A percentile compares a stretch with the other conserved stretches of the same genome.
Conservation (phyloP, 2,113 vertebrate genomes). For the Crotalus tigris region DNA sequence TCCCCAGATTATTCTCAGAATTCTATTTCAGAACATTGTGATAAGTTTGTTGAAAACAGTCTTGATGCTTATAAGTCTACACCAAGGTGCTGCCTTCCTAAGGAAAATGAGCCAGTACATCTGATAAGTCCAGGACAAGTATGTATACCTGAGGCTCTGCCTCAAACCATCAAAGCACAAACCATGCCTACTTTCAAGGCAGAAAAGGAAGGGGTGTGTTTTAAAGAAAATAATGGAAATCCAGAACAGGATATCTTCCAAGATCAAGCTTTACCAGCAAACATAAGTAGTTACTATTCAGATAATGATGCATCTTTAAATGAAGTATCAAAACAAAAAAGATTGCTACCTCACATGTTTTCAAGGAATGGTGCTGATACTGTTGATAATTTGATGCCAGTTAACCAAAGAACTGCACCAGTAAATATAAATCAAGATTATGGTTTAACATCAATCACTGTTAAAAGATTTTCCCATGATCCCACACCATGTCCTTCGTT, state of each 20-base stretch:
- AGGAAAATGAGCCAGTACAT: constrained; percentile 19
- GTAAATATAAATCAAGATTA: neutral
- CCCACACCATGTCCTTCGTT: constrained; percentile 14
- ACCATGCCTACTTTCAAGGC: neutral
- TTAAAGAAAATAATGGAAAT: constrained; percentile 31
- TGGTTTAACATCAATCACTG: neutral
- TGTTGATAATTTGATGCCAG: neutral
- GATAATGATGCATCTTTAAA: constrained; percentile 28
- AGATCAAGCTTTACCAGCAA: constrained; percentile 38
- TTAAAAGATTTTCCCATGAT: constrained; percentile 7
- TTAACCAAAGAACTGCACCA: constrained; percentile 24
- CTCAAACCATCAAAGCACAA: neutral
- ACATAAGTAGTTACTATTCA: constrained; percentile 23
- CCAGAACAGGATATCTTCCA: constrained; percentile 35
- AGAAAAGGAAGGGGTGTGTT: neutral
- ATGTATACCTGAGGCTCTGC: neutral
- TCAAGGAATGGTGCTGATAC: constrained; percentile 26
- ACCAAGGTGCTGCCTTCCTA: neutral
- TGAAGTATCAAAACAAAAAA: constrained; percentile 48
- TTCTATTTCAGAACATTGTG: constrained; percentile 22
- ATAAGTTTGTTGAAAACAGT: neutral
- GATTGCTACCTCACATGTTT: constrained; percentile 56
- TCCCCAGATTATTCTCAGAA: neutral
- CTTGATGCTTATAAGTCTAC: constrained; percentile 20
- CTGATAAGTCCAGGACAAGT: constrained; percentile 4